These are phyloP conservation scores for Actenoides hombroni DNA, from an alignment of 2,113 vertebrate genomes.

Conservation along the genomic window DNA sequence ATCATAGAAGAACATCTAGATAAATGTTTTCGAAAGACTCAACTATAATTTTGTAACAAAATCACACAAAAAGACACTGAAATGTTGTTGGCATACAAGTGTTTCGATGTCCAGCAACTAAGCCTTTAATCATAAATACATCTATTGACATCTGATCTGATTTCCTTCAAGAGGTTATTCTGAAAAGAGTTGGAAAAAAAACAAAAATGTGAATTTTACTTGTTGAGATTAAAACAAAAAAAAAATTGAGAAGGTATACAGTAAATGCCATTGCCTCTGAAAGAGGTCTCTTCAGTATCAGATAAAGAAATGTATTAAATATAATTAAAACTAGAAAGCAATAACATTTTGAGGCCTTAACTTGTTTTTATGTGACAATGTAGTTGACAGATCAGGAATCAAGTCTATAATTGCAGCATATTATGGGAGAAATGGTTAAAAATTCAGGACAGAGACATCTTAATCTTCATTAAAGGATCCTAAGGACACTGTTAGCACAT, in stretches of 20 bases:
- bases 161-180: not conserved
- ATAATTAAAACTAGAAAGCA: not conserved
- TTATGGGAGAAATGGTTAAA: not conserved
- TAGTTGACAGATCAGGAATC: not conserved
- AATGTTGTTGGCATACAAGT: not conserved
- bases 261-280: not conserved
- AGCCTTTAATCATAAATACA: not conserved
- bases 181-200: not conserved
- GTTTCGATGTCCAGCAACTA: not conserved
- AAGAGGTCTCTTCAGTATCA: not conserved
- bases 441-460: not conserved
- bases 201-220: not conserved
- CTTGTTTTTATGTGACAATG: not conserved
- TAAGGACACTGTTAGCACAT: not conserved
- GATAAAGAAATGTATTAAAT: not conserved
- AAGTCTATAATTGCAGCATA: not conserved
- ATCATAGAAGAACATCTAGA: not conserved
- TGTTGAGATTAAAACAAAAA: not conserved
- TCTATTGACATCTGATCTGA: not conserved
- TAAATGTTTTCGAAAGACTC: not conserved
- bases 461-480: not conserved
- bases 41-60: not conserved
- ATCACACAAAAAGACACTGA: not conserved
- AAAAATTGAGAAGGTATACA: not conserved
- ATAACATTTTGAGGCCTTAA: not conserved